Evolutionary conservation across 1,140 invertebrate genomes (phyloP), one percentile per base, ranked within the genome.

Genomic region (Drosophila fuyamai): DNA sequence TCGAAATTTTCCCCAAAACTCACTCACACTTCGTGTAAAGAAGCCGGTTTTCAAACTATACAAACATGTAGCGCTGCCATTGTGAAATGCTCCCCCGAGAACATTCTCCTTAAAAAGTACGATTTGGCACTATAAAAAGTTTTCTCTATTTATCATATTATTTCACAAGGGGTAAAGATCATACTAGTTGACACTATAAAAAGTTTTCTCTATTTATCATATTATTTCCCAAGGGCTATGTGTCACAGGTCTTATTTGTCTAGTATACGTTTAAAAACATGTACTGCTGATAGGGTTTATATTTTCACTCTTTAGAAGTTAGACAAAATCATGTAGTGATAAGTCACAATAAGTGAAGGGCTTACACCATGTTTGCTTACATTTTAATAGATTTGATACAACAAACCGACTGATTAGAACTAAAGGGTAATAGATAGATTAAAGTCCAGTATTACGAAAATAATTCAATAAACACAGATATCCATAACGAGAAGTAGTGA

Each of bases 1-100:
- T 76, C 56, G 16, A 48, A 41, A 66, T 70, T 54, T 70, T 59
- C 29, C 29, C 47, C 48, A 41, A 55, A 79, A 74, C 54, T 83
- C 79, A 83, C 88, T 88, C 79, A 86, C 79, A 83, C 71, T 79
- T 63, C 60, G 23, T 66, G 57, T 79, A 88, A 88, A 75, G 60
- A 55, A 65, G 71, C 61, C 76, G 59, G 43, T 59, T 81, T 81
- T 61, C 46, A 59, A 50, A 59, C 53, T 7, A 47, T 47, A 12
- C 36, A 27, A 14, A 18, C 40, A 12, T 54, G 14, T 41, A 43
- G 27, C 10, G 18, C 36, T 23, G 32, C 53, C 55, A 72, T 88
- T 79, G 79, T 76, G 76, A 82, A 86, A 86, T 88, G 68, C 44
- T 32, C 50, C 51, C 68, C 68, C 65, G 13, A 79, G 66, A 79